phyloP scores from a whole-genome alignment of 2,888 invertebrate genomes.

The Rotaria magnacalcarata region DNA sequence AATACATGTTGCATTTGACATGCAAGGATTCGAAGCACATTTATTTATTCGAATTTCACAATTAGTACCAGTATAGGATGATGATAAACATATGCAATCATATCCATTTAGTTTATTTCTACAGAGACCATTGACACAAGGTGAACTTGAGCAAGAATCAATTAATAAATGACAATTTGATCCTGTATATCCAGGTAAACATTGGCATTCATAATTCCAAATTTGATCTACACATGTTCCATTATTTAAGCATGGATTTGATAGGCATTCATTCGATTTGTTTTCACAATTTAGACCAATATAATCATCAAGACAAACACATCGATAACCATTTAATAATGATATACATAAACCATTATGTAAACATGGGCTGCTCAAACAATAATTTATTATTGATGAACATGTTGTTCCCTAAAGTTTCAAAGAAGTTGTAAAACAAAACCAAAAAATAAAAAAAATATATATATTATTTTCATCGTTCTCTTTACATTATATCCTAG shows the following conservation, averaged over 20 bases:
- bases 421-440: too few relatives aligned
- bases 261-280: conserved; percentile 36
- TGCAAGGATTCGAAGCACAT: conserved; percentile 42
- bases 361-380: conserved; percentile 42
- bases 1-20: conserved; percentile 30
- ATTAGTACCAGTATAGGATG: conserved; percentile 39
- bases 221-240: conserved; percentile 40
- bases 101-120: conserved; percentile 30
- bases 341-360: conserved; percentile 43
- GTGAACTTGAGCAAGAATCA: conserved; percentile 40
- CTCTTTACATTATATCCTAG: conserved; percentile 33
- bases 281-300: conserved; percentile 39
- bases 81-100: conserved; percentile 46
- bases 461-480: background rate
- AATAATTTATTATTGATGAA: conserved; percentile 42
- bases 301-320: conserved; percentile 40
- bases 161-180: conserved; percentile 36
- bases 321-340: conserved; percentile 39
- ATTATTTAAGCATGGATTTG: conserved; percentile 43
- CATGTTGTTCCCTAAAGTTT: conserved; percentile 24
- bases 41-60: conserved; percentile 44
- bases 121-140: conserved; percentile 63
- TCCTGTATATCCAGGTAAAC: conserved; percentile 38
- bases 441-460: background rate
- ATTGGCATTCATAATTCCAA: conserved; percentile 39